A percentile compares a stretch with the other conserved stretches of the same genome.
phyloP scores from a whole-genome alignment of 2,113 vertebrate species.

The Gasterosteus nipponicus region DNA sequence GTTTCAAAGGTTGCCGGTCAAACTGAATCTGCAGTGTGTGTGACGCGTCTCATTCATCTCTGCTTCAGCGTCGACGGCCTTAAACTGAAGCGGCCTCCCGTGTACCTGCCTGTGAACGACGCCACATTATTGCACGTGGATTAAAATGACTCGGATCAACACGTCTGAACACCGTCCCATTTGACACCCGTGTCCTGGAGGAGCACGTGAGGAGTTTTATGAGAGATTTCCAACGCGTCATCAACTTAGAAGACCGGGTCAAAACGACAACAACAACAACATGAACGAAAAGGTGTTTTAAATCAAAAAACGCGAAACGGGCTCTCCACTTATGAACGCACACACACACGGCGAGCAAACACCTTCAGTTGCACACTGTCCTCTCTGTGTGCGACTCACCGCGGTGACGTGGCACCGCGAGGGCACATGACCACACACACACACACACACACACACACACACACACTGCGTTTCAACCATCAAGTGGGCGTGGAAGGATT shows the following conservation, averaged over 20 bases:
- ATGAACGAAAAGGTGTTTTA: slow-evolving; percentile 19
- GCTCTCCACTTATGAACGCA: slow-evolving; percentile 50
- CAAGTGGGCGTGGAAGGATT: slow-evolving; percentile 11
- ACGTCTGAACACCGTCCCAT: slow-evolving; percentile 84
- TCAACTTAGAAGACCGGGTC: slow-evolving; percentile 80
- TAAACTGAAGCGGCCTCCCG: not conserved
- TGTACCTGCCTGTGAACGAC: not conserved
- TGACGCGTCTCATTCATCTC: not conserved
- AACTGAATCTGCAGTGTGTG: not conserved
- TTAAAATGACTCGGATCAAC: slow-evolving; percentile 83
- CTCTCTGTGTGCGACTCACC: slow-evolving; percentile 20
- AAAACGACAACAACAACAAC: slow-evolving; percentile 61
- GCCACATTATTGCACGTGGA: slow-evolving; percentile 91
- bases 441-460: slow-evolving; percentile 18
- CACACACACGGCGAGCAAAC: slow-evolving; percentile 29
- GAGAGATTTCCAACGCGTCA: slow-evolving; percentile 66
- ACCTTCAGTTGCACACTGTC: slow-evolving; percentile 50
- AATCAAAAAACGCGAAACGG: slow-evolving; percentile 43
- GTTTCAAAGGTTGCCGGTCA: not conserved
- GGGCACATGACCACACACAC: slow-evolving; percentile 27
- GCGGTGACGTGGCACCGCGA: slow-evolving; percentile 63
- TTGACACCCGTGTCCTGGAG: slow-evolving; percentile 85
- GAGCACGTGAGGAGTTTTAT: slow-evolving; percentile 59
- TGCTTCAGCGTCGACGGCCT: accelerated
- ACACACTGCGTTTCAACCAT: slow-evolving; percentile 41